A percentile compares a stretch with the other conserved stretches of the same genome.
These are phyloP conservation scores for Phenganax marumi DNA, from an alignment of 92 coral and sea anemone species.

Conservation along the genomic window DNA sequence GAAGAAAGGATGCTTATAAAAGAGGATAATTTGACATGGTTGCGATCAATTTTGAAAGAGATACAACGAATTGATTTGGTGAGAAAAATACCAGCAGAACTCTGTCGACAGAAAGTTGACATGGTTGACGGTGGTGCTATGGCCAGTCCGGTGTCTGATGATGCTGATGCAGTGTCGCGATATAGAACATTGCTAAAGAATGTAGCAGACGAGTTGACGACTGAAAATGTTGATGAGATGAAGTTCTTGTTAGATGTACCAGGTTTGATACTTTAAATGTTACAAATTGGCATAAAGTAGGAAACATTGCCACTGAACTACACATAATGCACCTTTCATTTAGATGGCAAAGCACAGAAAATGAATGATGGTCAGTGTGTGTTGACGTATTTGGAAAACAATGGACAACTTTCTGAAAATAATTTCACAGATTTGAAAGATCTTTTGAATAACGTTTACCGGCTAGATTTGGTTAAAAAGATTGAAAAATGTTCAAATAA, in stretches of 20 bases:
- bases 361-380: slow-evolving; percentile 66
- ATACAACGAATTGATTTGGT: slow-evolving; percentile 42
- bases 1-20: slow-evolving; percentile 9
- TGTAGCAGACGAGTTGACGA: slow-evolving; percentile 75
- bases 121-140: slow-evolving; percentile 5
- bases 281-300: neutral
- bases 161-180: neutral
- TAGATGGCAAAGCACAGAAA: slow-evolving; percentile 41
- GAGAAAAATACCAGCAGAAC: slow-evolving; percentile 11
- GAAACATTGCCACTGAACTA: neutral
- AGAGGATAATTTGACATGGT: neutral
- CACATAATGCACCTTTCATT: neutral
- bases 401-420: slow-evolving; percentile 54
- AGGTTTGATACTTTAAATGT: slow-evolving; percentile 50
- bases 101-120: neutral
- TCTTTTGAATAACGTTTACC: slow-evolving; percentile 60
- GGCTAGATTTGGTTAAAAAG: slow-evolving; percentile 70
- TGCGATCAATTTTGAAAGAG: slow-evolving; percentile 8
- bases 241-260: slow-evolving; percentile 78
- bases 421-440: slow-evolving; percentile 53
- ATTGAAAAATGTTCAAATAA: slow-evolving; percentile 54
- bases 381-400: slow-evolving; percentile 56
- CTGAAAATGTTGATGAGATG: slow-evolving; percentile 62
- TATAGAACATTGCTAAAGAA: slow-evolving; percentile 58
- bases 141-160: neutral